These are phyloP conservation scores for Mimas tiliae DNA, from an alignment of 2,888 invertebrate species.

Conservation along the genomic window DNA sequence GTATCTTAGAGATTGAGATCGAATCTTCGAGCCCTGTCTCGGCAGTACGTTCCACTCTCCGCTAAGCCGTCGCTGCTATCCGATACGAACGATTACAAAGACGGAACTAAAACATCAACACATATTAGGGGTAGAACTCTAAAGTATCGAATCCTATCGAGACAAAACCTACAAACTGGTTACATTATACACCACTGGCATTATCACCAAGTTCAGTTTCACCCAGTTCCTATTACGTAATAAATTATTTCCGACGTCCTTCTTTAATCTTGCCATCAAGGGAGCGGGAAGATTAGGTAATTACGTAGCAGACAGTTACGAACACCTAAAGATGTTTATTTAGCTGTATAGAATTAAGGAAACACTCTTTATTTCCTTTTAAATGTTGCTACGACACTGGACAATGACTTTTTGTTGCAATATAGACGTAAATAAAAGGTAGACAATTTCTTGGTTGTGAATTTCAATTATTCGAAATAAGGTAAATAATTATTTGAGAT, in stretches of 20 bases:
- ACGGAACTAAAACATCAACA: not conserved
- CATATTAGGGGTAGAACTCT: not conserved
- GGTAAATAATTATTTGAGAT: no score
- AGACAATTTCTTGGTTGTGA: no score
- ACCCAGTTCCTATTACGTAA: constrained; percentile 12
- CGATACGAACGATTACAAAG: not conserved
- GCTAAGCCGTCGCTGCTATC: no score
- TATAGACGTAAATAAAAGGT: not conserved
- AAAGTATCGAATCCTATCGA: not conserved
- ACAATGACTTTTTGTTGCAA: not conserved
- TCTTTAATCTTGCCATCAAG: constrained; percentile 22
- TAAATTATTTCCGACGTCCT: constrained; percentile 18
- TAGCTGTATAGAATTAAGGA: constrained; percentile 5
- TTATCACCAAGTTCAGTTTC: constrained; percentile 15
- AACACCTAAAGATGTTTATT: constrained; percentile 15
- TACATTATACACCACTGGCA: not conserved
- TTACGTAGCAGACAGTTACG: constrained; percentile 10
- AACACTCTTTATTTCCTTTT: not conserved
- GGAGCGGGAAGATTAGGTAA: constrained; percentile 18
- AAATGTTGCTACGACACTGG: not conserved
- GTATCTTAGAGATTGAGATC: no score
- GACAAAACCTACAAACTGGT: not conserved
- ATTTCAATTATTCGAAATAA: no score
- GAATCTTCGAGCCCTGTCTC: no score
- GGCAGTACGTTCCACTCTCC: no score